Evolutionary conservation across 2,888 invertebrate genomes (phyloP).

Genomic region (Romanomermis culicivorax): DNA sequence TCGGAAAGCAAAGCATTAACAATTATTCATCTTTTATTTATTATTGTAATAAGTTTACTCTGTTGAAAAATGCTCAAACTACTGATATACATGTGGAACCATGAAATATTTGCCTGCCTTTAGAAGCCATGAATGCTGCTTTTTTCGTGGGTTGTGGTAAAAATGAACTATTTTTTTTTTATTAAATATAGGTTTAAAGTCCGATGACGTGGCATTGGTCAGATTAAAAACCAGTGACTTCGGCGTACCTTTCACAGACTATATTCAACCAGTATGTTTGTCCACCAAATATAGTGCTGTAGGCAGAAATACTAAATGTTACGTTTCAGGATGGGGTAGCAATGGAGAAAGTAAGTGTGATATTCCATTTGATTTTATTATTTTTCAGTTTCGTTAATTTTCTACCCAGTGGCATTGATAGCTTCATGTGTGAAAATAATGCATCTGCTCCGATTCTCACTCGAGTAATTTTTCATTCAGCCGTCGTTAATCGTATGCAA

Average conservation of each 20-base stretch:
- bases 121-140: too few relatives aligned
- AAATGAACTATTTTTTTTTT: not conserved
- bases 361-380: constrained; percentile 2
- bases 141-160: too few relatives aligned
- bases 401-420: not conserved
- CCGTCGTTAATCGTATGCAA: constrained; percentile 43
- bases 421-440: not conserved
- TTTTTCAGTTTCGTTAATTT: not conserved
- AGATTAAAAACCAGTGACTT: constrained; percentile 37
- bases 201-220: constrained; percentile 50
- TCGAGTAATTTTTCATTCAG: too few relatives aligned
- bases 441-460: not conserved
- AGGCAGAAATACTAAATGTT: constrained; percentile 42
- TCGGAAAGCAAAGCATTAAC: too few relatives aligned
- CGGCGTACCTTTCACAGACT: constrained; percentile 40
- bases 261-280: constrained; percentile 53
- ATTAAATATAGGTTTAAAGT: too few relatives aligned
- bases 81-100: too few relatives aligned
- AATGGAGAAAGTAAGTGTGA: constrained; percentile 28
- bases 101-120: too few relatives aligned
- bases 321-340: constrained; percentile 62
- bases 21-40: too few relatives aligned
- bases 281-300: constrained; percentile 40
- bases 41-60: too few relatives aligned
- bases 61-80: too few relatives aligned